Base-by-base conservation (phyloP, 2,113 vertebrate species). In the Colaptes auratus region DNA sequence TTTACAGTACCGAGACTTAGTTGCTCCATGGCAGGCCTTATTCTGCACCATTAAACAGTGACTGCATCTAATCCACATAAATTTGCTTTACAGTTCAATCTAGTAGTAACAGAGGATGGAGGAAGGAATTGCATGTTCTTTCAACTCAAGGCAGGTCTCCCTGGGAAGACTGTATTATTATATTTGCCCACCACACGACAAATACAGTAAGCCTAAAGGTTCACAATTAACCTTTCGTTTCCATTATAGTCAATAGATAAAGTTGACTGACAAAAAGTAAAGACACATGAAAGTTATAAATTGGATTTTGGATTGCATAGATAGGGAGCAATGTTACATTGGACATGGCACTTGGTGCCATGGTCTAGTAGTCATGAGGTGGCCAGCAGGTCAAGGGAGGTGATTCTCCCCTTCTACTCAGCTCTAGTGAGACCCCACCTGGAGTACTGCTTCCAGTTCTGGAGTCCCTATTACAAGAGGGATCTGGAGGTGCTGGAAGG, bases 221-320 rank as follows among this genome's bases (percentile, higher is more conserved):
- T 85, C 36, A 31, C 12, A 55, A 36, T 31, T 16, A n/a, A 87
- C 14, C 8, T 6, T 53, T 56, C 1, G 9, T 42, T 85, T 91
- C 31, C 48, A 53, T 56, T 60, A 33, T 3, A 84, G 18, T 39
- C 58, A 71, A 75, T 2, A 72, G 12, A 42, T 65, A 58, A 88
- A 73, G n/a, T 1, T 30, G 27, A 33, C 7, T 9, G 30, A 21
- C 39, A 89, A 89, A 27, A 87, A 92, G 64, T 52, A 78, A 75
- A 86, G 59, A 53, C 31, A 48, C 0, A 0, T 36, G n/a, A 70
- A 12, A 5, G 4, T 61, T 80, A 33, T 8, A 21, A 65, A 48
- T 27, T 60, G 21, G 33, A 73, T 69, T 86, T 53, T 81, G 11
- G 19, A 78, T 71, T 84, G n/a, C 33, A 10, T 74, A 64, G 35